A percentile compares a stretch with the other conserved stretches of the same genome.
phyloP scores from a whole-genome alignment of 35 echinoderm and acorn worm species.

The Ophioderma brevispina region DNA sequence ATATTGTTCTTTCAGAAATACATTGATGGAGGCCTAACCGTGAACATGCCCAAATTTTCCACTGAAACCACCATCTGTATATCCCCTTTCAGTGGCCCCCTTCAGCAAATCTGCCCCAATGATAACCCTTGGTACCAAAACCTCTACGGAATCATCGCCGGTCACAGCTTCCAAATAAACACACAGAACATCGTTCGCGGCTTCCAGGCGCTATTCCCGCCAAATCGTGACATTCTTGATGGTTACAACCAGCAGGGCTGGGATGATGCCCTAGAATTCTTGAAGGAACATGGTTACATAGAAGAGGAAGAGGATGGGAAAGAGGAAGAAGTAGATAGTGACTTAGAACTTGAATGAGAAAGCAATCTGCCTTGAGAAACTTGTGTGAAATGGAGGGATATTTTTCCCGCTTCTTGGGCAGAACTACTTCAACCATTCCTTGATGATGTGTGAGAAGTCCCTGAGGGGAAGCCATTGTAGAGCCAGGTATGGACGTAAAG shows the following conservation, averaged over 20 bases:
- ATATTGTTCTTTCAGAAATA: slow-evolving; percentile 62
- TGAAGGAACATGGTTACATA: slow-evolving; percentile 13
- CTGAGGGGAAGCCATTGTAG: too few species aligned
- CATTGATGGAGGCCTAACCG: slow-evolving; percentile 50
- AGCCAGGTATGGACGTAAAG: too few species aligned
- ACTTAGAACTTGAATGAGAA: neutral
- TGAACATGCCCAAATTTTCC: slow-evolving; percentile 40
- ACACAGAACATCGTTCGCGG: slow-evolving; percentile 41
- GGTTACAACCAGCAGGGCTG: slow-evolving; percentile 27
- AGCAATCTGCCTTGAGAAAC: too few species aligned
- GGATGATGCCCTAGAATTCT: slow-evolving; percentile 33
- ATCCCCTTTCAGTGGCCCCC: slow-evolving; percentile 50
- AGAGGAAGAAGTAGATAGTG: slow-evolving; percentile 1
- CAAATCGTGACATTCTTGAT: slow-evolving; percentile 12
- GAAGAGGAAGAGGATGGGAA: slow-evolving; percentile 11
- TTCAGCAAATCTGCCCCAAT: slow-evolving; percentile 54
- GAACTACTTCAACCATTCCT: too few species aligned
- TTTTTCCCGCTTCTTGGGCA: too few species aligned
- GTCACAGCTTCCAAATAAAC: slow-evolving; percentile 46
- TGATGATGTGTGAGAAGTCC: too few species aligned
- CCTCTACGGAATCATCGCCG: slow-evolving; percentile 13
- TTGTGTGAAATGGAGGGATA: too few species aligned
- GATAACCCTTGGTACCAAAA: slow-evolving; percentile 29
- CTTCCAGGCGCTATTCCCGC: slow-evolving; percentile 43
- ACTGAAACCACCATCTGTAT: slow-evolving; percentile 28